Percentiles rank a stretch among this genome's conserved stretches.
These are phyloP conservation scores for Cheilosia impressa DNA, from an alignment of 2,888 invertebrate species.

Conservation along the genomic window DNA sequence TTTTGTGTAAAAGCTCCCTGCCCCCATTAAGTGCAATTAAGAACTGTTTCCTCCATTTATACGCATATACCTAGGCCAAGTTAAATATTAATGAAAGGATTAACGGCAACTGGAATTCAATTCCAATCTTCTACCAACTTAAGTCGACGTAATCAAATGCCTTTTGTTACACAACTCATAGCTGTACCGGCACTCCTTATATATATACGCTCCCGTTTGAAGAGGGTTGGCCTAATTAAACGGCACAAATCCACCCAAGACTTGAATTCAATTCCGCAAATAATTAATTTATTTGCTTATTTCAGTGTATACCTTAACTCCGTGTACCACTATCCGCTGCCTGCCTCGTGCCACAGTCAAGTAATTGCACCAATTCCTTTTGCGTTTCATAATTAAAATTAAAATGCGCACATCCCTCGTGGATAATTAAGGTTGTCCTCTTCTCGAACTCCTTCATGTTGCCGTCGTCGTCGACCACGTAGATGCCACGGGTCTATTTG, in stretches of 20 bases:
- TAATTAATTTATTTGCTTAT: slow-evolving; percentile 67
- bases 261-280: slow-evolving; percentile 70
- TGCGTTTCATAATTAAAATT: slow-evolving; percentile 73
- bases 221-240: slow-evolving; percentile 42
- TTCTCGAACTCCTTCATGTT: background rate
- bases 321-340: background rate
- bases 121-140: slow-evolving; percentile 18
- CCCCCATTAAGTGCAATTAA: background rate
- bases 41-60: background rate
- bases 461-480: slow-evolving; percentile 25
- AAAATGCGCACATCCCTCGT: slow-evolving; percentile 74
- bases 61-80: background rate
- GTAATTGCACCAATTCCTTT: slow-evolving; percentile 55
- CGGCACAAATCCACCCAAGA: slow-evolving; percentile 25
- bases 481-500: slow-evolving; percentile 56
- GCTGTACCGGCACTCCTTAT: background rate
- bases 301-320: slow-evolving; percentile 9
- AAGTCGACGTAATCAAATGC: slow-evolving; percentile 38
- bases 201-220: background rate
- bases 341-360: slow-evolving; percentile 38
- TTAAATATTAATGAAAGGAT: slow-evolving; percentile 70
- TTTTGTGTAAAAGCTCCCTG: no score
- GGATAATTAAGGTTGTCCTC: slow-evolving; percentile 62
- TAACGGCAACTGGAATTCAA: slow-evolving; percentile 51
- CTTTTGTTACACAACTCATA: slow-evolving; percentile 19